Evolutionary conservation across 2,888 invertebrate genomes (phyloP), one percentile per base, ranked within the genome.

Genomic region (Cristatella mucedo): DNA sequence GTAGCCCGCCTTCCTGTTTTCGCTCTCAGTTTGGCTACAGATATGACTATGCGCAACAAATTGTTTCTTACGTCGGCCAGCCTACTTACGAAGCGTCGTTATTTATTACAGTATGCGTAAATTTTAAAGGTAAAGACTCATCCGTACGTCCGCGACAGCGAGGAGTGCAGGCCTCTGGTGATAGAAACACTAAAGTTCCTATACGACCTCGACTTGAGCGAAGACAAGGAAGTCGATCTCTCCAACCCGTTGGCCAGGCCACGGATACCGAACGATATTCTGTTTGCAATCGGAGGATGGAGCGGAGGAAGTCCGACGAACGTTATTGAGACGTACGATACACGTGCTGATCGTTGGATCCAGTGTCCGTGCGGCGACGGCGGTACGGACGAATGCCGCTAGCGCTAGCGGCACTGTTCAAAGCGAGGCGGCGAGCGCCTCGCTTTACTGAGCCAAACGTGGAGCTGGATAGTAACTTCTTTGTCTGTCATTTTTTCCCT

Each of bases 111-210:
- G n/a, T n/a, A n/a, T n/a, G n/a, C n/a, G n/a, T n/a, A n/a, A n/a
- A n/a, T n/a, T n/a, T n/a, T n/a, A n/a, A 1, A 84, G 83, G 36
- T 36, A n/a, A 36, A 36, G 18, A 16, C 5, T 9, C 84, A 89
- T 62, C 77, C 77, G 0, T 86, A 82, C 62, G 83, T 91, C 0
- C 73, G 76, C 9, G 77, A 77, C 38, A 80, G 81, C 56, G 82
- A 83, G 47, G 76, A 77, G 7, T 84, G 86, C 49, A 75, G 82
- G 13, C 85, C 86, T 0, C 76, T 87, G 47, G 80, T 89, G 46
- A 83, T 87, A 24, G 85, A 87, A 63, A 85, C 87, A 0, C 68
- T 89, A 29, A 82, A 82, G 59, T 87, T 87, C 63, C 72, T 89
- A 33, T 86, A 86, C 67, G 86, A 87, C 61, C 71, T 89, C 56